phyloP scores from a whole-genome alignment of 2,888 invertebrate species.

The Eristalis tenax region DNA sequence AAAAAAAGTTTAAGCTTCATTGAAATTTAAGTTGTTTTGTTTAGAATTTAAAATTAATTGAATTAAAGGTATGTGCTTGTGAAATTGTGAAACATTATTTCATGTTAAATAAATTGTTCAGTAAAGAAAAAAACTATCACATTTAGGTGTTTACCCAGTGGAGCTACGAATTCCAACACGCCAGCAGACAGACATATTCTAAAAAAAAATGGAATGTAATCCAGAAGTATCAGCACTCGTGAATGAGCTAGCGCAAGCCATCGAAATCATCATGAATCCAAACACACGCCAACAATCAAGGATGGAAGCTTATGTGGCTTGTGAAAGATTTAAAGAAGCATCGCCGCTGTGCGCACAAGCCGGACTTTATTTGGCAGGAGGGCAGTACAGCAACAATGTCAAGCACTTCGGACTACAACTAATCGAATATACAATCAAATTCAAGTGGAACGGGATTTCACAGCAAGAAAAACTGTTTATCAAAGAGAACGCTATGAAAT shows the following conservation, averaged over 20 bases:
- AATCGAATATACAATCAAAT: conserved; percentile 96
- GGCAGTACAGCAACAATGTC: conserved; percentile 89
- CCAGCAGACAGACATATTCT: conserved; percentile 29
- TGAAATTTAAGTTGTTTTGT: conserved; percentile 66
- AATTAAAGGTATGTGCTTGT: conserved; percentile 58
- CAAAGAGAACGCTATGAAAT: conserved; percentile 94
- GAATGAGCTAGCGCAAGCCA: conserved; percentile 89
- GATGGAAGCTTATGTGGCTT: conserved; percentile 91
- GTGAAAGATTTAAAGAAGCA: conserved; percentile 86
- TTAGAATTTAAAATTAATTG: conserved; percentile 54
- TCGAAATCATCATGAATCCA: conserved; percentile 92
- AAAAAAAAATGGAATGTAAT: conserved; percentile 77
- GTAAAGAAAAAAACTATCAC: conserved; percentile 1
- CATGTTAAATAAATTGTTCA: background rate
- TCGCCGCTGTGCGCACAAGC: conserved; percentile 94
- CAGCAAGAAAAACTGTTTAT: conserved; percentile 94
- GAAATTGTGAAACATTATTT: conserved; percentile 30
- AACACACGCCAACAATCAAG: conserved; percentile 88
- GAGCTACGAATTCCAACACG: conserved; percentile 53
- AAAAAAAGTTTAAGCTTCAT: conserved; percentile 51
- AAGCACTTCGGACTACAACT: conserved; percentile 96
- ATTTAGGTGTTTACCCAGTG: conserved; percentile 50
- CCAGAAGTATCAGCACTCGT: conserved; percentile 82
- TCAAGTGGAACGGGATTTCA: conserved; percentile 94
- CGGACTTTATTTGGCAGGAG: conserved; percentile 90